Conservation (phyloP, 2,888 invertebrate species). For the Drosophila pullipes region DNA sequence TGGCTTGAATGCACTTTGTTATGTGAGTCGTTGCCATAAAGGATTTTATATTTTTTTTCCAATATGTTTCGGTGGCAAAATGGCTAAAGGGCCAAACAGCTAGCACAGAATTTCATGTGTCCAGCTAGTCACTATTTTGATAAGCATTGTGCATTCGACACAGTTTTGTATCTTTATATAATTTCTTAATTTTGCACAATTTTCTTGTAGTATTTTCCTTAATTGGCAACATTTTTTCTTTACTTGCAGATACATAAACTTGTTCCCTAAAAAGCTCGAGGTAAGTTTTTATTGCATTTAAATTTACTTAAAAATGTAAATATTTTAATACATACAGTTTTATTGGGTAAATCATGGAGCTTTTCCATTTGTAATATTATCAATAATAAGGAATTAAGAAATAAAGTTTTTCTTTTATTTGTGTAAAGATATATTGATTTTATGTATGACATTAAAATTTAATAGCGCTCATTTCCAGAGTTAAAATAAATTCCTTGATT, state of each 20-base stretch:
- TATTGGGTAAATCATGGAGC: not conserved
- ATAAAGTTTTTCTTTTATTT: not conserved
- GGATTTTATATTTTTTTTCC: constrained; percentile 24
- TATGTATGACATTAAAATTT: not conserved
- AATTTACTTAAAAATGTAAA: not conserved
- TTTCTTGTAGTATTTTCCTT: not conserved
- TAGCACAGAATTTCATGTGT: not conserved
- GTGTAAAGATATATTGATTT: not conserved
- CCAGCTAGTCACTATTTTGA: not conserved
- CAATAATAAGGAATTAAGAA: not conserved
- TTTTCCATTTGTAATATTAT: not conserved
- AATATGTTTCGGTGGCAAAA: constrained; percentile 18
- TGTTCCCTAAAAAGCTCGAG: not conserved
- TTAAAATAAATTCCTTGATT: not conserved
- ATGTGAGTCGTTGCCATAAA: constrained; percentile 29
- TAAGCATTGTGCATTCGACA: not conserved
- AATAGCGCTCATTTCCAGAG: not conserved
- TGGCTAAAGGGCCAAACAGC: not conserved
- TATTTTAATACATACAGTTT: not conserved
- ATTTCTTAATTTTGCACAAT: not conserved
- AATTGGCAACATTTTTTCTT: not conserved
- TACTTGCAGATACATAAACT: constrained; percentile 6
- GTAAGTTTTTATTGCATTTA: not conserved
- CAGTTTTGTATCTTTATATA: not conserved
- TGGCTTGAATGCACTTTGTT: constrained; percentile 39